These are phyloP conservation scores for Coracopsis vasa DNA, from an alignment of 2,113 vertebrate genomes.

Conservation along the genomic window DNA sequence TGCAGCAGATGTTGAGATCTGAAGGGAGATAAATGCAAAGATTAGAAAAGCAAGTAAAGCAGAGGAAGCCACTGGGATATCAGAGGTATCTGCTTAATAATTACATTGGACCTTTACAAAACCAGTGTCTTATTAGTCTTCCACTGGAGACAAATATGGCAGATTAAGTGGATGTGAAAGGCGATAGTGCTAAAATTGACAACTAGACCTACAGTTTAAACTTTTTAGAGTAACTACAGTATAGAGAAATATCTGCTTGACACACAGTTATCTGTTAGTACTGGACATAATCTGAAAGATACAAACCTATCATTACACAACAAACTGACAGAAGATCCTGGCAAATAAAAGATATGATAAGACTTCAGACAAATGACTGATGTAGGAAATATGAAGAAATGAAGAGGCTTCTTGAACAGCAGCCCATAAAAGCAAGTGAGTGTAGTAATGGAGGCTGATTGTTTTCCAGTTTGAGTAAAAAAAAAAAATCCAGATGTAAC, in stretches of 20 bases:
- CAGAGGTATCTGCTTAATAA: background rate
- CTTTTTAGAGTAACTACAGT: background rate
- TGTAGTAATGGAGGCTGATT: background rate
- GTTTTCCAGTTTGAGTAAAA: background rate
- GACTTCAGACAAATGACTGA: background rate
- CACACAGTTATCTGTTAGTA: background rate
- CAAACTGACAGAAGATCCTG: background rate
- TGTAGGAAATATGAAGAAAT: background rate
- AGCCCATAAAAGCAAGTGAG: background rate
- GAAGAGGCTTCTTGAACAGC: background rate
- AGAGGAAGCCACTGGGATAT: constrained; percentile 12
- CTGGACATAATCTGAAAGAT: background rate
- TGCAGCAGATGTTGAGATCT: constrained; percentile 79
- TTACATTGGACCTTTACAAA: background rate
- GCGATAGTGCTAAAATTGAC: background rate
- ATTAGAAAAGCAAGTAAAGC: constrained; percentile 76
- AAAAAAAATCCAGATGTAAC: background rate
- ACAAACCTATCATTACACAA: background rate
- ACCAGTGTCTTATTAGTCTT: background rate
- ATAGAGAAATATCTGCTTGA: background rate
- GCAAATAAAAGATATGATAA: background rate
- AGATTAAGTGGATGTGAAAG: constrained; percentile 1
- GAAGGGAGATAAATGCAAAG: constrained; percentile 80
- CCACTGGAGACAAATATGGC: background rate
- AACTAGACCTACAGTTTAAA: background rate